These are phyloP conservation scores for Nesoenas mayeri DNA, from an alignment of 2,113 vertebrate genomes.

Conservation along the genomic window DNA sequence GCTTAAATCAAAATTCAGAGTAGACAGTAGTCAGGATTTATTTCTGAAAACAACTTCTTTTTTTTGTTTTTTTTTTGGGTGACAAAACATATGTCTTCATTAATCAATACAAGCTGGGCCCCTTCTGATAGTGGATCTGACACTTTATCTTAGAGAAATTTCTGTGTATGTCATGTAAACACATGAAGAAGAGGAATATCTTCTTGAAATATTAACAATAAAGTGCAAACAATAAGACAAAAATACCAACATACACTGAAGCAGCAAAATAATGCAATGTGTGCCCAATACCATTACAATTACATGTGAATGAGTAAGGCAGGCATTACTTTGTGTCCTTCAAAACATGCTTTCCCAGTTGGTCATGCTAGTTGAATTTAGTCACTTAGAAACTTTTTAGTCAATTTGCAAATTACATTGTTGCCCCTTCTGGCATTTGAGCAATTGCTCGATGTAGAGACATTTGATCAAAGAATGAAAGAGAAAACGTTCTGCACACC, in stretches of 20 bases:
- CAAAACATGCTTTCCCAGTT: not conserved
- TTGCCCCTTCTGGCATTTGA: slow-evolving; percentile 3
- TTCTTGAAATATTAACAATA: not conserved
- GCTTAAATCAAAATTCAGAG: not conserved
- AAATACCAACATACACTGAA: not conserved
- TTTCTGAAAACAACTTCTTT: not conserved
- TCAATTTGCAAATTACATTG: not conserved
- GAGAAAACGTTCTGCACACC: not conserved
- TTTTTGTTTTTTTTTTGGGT: not conserved
- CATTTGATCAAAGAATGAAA: not conserved
- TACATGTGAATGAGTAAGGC: not conserved
- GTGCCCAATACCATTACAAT: not conserved
- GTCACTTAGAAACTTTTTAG: not conserved
- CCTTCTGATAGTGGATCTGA: not conserved
- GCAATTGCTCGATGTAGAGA: not conserved
- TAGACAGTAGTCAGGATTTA: not conserved
- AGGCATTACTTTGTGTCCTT: not conserved
- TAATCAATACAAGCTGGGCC: not conserved
- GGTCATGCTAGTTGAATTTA: not conserved
- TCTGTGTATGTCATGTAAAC: not conserved
- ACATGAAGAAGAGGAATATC: not conserved
- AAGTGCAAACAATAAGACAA: not conserved
- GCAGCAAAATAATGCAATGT: not conserved
- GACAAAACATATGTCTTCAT: not conserved
- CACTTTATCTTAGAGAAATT: not conserved